These are phyloP conservation scores for Cydia fagiglandana DNA, from an alignment of 1,140 invertebrate genomes.

Conservation along the genomic window DNA sequence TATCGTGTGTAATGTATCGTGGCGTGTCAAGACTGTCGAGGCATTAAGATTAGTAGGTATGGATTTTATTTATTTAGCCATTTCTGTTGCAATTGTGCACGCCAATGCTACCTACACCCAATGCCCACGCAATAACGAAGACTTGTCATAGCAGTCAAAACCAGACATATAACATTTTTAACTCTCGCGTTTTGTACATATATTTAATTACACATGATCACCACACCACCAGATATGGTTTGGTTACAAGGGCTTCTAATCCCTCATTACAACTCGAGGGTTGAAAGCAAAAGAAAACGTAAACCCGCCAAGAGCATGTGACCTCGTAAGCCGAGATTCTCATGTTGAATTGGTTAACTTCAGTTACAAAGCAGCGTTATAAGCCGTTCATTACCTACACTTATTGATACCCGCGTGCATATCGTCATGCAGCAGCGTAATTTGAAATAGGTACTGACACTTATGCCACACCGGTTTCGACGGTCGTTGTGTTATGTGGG, in stretches of 20 bases:
- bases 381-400: background rate
- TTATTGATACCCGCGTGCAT: background rate
- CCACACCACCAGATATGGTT: background rate
- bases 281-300: background rate
- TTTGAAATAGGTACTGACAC: background rate
- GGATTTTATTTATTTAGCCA: too few species aligned
- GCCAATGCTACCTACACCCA: too few species aligned
- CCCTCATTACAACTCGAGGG: background rate
- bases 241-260: background rate
- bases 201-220: too few species aligned
- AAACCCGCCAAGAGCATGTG: background rate
- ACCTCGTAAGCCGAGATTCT: constrained; percentile 13
- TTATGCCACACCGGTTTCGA: constrained; percentile 12
- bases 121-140: too few species aligned
- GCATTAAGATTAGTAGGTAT: too few species aligned
- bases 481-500: constrained; percentile 8
- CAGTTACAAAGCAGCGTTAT: background rate
- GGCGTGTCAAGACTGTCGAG: too few species aligned
- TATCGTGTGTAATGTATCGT: too few species aligned
- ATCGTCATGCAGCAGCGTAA: constrained; percentile 1
- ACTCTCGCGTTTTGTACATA: too few species aligned
- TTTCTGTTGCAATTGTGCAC: too few species aligned
- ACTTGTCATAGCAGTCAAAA: background rate
- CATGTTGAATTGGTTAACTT: constrained; percentile 6
- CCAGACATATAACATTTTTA: too few species aligned